These are phyloP conservation scores for Coracopsis vasa DNA, from an alignment of 2,113 vertebrate genomes.

Conservation along the genomic window DNA sequence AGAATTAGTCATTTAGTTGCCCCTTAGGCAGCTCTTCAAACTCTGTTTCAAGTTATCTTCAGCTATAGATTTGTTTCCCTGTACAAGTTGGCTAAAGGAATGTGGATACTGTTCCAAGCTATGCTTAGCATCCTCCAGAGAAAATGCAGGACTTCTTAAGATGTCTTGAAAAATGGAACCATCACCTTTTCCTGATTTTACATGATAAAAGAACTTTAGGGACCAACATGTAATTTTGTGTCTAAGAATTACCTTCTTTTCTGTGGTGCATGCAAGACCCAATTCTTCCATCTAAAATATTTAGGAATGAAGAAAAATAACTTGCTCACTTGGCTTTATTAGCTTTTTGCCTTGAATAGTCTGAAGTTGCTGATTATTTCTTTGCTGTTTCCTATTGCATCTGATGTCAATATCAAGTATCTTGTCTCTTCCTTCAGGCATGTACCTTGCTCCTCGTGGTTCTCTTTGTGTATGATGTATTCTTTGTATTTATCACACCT, in stretches of 20 bases:
- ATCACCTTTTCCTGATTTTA: neutral
- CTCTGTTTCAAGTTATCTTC: neutral
- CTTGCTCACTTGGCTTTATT: neutral
- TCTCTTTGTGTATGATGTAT: slow-evolving; percentile 93
- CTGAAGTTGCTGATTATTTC: neutral
- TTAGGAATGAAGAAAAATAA: neutral
- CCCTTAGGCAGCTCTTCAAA: neutral
- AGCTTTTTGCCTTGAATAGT: neutral
- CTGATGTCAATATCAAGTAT: neutral
- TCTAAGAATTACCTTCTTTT: neutral
- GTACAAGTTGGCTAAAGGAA: neutral
- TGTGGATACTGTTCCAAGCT: neutral
- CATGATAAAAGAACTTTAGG: neutral
- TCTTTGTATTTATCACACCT: slow-evolving; percentile 96
- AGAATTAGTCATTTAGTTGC: neutral
- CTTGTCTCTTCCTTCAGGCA: slow-evolving; percentile 74
- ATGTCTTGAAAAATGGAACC: neutral
- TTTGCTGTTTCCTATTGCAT: neutral
- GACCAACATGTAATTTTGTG: neutral
- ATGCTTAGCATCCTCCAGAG: neutral
- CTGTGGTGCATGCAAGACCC: neutral
- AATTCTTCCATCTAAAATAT: neutral
- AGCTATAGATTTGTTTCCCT: neutral
- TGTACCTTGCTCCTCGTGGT: slow-evolving; percentile 91
- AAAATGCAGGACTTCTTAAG: neutral